Percentiles rank a stretch among this genome's conserved stretches.
Evolutionary conservation across 1,140 invertebrate genomes (phyloP).

Genomic region (Drosophila rhopaloa): DNA sequence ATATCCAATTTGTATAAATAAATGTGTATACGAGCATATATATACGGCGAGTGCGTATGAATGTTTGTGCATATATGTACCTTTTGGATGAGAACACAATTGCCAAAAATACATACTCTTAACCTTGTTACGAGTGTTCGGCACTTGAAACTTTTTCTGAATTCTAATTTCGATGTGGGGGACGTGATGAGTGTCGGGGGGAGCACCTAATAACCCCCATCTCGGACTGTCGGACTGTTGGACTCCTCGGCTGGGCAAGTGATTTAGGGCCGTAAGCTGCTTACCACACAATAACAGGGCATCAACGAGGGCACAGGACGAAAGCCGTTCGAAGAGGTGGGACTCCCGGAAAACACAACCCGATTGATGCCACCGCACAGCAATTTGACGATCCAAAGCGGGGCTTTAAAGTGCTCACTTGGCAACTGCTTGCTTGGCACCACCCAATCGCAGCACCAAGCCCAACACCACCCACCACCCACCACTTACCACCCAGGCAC

Average conservation of each 20-base stretch:
- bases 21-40: not conserved
- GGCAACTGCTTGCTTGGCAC: constrained; percentile 30
- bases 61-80: not conserved
- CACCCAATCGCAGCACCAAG: not conserved
- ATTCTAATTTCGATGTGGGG: constrained; percentile 17
- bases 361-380: constrained; percentile 30
- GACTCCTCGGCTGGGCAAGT: constrained; percentile 13
- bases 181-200: not conserved
- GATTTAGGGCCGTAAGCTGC: constrained; percentile 30
- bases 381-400: constrained; percentile 18
- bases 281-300: constrained; percentile 19
- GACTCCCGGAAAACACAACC: not conserved
- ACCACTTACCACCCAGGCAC: not conserved
- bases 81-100: constrained; percentile 24
- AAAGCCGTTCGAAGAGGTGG: not conserved
- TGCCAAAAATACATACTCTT: constrained; percentile 38
- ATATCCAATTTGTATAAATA: constrained; percentile 16
- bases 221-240: constrained; percentile 1
- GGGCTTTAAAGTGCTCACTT: constrained; percentile 33
- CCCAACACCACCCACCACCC: too few species aligned
- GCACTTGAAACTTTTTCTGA: constrained; percentile 55
- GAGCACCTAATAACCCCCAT: not conserved
- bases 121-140: constrained; percentile 41
- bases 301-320: not conserved
- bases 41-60: too few species aligned